These are phyloP conservation scores for Oreotragus oreotragus DNA, from an alignment of 2,113 vertebrate species.

Conservation along the genomic window DNA sequence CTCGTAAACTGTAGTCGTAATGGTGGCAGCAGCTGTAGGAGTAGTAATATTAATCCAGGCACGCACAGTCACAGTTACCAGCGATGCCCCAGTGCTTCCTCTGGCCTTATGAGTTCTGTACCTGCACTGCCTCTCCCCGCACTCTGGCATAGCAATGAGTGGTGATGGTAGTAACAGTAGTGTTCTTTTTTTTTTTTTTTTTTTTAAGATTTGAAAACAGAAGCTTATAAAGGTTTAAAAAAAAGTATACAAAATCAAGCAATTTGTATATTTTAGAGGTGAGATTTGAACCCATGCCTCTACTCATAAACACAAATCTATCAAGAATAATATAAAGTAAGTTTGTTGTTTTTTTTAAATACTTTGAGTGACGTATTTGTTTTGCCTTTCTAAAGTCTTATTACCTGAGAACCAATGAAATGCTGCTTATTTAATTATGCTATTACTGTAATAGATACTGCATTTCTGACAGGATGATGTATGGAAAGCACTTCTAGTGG, in stretches of 20 bases:
- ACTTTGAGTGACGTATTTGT: not conserved
- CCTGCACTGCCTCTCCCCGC: rapidly evolving
- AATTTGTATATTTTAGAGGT: not conserved
- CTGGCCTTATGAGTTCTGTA: rapidly evolving
- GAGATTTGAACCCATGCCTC: not conserved
- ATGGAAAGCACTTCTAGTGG: not conserved
- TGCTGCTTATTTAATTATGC: not conserved
- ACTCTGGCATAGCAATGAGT: rapidly evolving
- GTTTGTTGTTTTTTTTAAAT: not conserved
- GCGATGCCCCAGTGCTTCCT: rapidly evolving
- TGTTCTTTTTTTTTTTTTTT: not conserved
- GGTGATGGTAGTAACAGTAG: not conserved
- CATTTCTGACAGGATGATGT: not conserved
- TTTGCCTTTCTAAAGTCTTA: not conserved
- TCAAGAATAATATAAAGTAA: not conserved
- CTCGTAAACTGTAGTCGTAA: rapidly evolving
- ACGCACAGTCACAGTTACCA: too few species aligned
- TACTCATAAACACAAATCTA: not conserved
- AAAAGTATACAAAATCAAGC: not conserved
- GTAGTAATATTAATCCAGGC: rapidly evolving
- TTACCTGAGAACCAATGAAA: not conserved
- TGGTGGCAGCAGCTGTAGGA: not conserved
- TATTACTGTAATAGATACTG: not conserved
- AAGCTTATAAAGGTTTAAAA: not conserved
- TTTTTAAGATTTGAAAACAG: not conserved